phyloP scores from a whole-genome alignment of 2,113 vertebrate species.

The Ciconia boyciana region DNA sequence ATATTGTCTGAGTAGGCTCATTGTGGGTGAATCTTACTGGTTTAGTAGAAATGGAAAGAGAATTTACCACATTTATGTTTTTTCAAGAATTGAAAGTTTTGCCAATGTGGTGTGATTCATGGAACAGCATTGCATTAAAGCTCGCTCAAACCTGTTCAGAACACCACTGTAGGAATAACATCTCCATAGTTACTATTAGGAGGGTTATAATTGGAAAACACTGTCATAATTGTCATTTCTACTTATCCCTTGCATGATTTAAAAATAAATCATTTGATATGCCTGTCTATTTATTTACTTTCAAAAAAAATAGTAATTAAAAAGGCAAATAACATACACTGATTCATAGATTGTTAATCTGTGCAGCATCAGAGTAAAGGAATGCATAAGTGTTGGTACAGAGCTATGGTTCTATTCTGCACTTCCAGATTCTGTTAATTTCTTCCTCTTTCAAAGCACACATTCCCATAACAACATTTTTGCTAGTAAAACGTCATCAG shows the following conservation, averaged over 20 bases:
- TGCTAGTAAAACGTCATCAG: not conserved
- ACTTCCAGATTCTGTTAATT: not conserved
- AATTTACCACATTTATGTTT: not conserved
- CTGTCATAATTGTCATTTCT: not conserved
- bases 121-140: not conserved
- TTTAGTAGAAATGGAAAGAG: not conserved
- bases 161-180: not conserved
- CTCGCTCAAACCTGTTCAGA: not conserved
- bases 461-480: not conserved
- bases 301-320: not conserved
- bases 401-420: not conserved
- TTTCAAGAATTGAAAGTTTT: not conserved
- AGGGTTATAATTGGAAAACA: not conserved
- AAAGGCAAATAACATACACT: not conserved
- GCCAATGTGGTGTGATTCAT: not conserved
- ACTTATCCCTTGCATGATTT: not conserved
- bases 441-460: not conserved
- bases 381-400: not conserved
- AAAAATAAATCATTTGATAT: not conserved
- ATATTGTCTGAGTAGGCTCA: not conserved
- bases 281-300: not conserved
- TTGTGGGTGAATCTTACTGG: not conserved
- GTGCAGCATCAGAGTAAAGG: not conserved
- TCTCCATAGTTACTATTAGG: not conserved
- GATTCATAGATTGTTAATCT: not conserved